phyloP scores from a whole-genome alignment of 2,888 invertebrate species.

The Cataglyphis cursor region DNA sequence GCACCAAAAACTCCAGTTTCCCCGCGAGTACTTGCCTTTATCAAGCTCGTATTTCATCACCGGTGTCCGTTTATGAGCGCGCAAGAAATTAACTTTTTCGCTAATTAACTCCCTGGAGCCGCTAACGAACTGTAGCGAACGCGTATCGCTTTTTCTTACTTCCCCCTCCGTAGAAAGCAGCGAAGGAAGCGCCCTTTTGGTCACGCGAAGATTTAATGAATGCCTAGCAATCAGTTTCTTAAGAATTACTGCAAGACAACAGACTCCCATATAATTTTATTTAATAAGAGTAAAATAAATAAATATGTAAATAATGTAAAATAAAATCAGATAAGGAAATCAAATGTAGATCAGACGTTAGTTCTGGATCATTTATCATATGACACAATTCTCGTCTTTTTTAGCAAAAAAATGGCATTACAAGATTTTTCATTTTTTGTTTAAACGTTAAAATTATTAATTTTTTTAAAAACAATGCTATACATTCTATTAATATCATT shows the following conservation, averaged over 20 bases:
- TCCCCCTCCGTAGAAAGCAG: constrained; percentile 45
- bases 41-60: constrained; percentile 86
- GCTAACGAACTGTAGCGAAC: constrained; percentile 84
- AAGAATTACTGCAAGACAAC: constrained; percentile 6
- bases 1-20: constrained; percentile 82
- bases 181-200: constrained; percentile 37
- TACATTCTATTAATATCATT: background rate
- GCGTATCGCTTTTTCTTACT: constrained; percentile 68
- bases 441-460: background rate
- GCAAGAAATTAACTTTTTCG: constrained; percentile 86
- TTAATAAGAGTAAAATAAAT: background rate
- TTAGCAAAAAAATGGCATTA: too few relatives aligned
- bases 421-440: background rate
- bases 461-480: background rate
- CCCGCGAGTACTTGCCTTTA: constrained; percentile 81
- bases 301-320: background rate
- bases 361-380: too few relatives aligned
- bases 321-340: background rate
- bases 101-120: constrained; percentile 85
- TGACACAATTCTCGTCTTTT: too few relatives aligned
- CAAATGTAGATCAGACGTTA: too few relatives aligned
- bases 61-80: constrained; percentile 83
- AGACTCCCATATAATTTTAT: background rate
- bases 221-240: constrained; percentile 5
- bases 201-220: constrained; percentile 36